Evolutionary conservation across 2,113 vertebrate species (phyloP).

Genomic region (Mustelus asterias): DNA sequence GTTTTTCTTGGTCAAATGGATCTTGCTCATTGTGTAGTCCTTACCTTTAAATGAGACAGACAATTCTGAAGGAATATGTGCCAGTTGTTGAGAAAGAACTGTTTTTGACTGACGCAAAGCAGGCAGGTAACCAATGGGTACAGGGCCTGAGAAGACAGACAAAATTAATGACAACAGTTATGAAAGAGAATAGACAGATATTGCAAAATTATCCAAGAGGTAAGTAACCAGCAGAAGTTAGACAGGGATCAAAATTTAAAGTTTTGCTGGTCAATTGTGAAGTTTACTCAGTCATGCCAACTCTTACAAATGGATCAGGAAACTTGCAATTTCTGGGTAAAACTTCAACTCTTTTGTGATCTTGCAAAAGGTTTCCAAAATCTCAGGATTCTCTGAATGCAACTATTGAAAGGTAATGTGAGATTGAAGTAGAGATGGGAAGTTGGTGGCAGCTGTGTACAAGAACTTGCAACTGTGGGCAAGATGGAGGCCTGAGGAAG

Average conservation of each 20-base stretch:
- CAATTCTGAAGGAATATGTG: slow-evolving; percentile 99
- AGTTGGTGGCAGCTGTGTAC: neutral
- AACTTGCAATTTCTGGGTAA: neutral
- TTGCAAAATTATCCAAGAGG: no score
- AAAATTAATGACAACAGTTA: slow-evolving; percentile 41
- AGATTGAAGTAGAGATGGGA: no score
- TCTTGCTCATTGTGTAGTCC: neutral
- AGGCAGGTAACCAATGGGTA: slow-evolving; percentile 97
- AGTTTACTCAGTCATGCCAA: neutral
- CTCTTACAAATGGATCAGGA: neutral
- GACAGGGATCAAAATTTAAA: neutral
- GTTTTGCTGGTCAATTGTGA: neutral
- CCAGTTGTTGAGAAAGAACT: slow-evolving; percentile 99
- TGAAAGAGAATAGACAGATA: slow-evolving; percentile 32
- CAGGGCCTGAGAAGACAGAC: slow-evolving; percentile 67
- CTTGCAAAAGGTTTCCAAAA: neutral
- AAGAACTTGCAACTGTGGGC: neutral
- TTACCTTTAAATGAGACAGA: slow-evolving; percentile 98
- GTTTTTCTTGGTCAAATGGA: neutral
- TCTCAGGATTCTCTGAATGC: neutral
- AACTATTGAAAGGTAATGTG: no score
- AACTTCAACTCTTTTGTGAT: neutral
- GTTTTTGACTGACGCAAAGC: slow-evolving; percentile 99
- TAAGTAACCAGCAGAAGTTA: neutral
- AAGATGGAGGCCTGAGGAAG: neutral